Evolutionary conservation across 1,140 invertebrate genomes (phyloP).

Genomic region (Drosophila erecta): DNA sequence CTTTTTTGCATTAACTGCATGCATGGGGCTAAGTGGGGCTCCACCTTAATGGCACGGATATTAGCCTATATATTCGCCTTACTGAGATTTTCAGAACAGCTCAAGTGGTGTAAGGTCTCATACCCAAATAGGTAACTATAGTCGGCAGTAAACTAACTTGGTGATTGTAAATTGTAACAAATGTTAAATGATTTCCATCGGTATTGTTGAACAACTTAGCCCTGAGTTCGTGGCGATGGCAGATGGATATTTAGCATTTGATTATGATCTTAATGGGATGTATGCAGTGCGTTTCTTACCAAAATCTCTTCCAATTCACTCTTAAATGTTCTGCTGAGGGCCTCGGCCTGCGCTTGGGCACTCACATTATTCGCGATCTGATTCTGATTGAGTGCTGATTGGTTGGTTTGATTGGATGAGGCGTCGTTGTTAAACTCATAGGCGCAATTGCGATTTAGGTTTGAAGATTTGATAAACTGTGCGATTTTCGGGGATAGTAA

Average conservation of each 20-base stretch:
- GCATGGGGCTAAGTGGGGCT: neutral
- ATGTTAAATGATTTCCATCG: too few species aligned
- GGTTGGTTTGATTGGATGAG: conserved; percentile 65
- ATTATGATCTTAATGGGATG: conserved; percentile 27
- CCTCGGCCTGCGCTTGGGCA: conserved; percentile 70
- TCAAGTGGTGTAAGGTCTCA: neutral
- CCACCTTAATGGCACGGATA: conserved; percentile 27
- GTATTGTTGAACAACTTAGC: neutral
- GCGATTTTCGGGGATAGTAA: conserved; percentile 45
- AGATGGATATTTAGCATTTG: conserved; percentile 12
- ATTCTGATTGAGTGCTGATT: conserved; percentile 72
- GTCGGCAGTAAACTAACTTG: too few species aligned
- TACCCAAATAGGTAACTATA: too few species aligned
- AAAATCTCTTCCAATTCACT: conserved; percentile 81
- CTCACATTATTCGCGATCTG: conserved; percentile 68
- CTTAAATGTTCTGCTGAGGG: conserved; percentile 79
- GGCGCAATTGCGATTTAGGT: conserved; percentile 80
- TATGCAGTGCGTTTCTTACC: conserved; percentile 57
- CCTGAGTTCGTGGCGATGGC: neutral
- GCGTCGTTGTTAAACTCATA: conserved; percentile 78
- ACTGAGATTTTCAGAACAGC: conserved; percentile 16
- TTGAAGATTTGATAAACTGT: conserved; percentile 81
- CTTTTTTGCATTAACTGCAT: conserved; percentile 2
- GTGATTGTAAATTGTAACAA: too few species aligned
- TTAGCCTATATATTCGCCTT: conserved; percentile 23